Conservation (phyloP, 2,888 invertebrate genomes). For the Chaitophorus viminalis region DNA sequence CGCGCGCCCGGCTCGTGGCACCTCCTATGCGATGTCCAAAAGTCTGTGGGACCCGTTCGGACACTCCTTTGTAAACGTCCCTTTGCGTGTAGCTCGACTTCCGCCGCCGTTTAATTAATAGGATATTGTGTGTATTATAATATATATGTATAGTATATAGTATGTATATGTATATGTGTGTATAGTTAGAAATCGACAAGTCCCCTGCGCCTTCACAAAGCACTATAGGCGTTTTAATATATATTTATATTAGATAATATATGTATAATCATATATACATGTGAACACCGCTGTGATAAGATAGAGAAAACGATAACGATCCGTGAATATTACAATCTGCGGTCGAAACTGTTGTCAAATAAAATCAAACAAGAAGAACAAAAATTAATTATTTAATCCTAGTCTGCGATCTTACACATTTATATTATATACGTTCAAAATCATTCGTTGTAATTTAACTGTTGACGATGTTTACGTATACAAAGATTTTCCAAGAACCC, state of each 20-base stretch:
- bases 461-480: no score
- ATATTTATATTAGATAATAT: neutral
- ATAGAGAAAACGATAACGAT: no score
- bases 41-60: constrained; percentile 33
- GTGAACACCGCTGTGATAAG: no score
- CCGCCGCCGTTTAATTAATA: constrained; percentile 40
- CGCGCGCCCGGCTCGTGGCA: neutral
- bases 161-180: neutral
- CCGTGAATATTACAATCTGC: no score
- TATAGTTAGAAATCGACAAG: neutral
- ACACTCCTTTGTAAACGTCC: constrained; percentile 60
- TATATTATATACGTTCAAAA: no score
- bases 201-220: neutral
- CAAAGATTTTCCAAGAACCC: no score
- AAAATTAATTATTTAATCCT: no score
- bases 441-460: no score
- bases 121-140: neutral
- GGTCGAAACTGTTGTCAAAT: no score
- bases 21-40: constrained; percentile 60
- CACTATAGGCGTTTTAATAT: neutral
- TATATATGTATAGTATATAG: neutral
- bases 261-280: no score
- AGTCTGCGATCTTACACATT: no score
- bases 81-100: constrained; percentile 50
- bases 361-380: no score